Evolutionary conservation across 2,888 invertebrate species (phyloP).

Genomic region (Arrhopalites spinosus): DNA sequence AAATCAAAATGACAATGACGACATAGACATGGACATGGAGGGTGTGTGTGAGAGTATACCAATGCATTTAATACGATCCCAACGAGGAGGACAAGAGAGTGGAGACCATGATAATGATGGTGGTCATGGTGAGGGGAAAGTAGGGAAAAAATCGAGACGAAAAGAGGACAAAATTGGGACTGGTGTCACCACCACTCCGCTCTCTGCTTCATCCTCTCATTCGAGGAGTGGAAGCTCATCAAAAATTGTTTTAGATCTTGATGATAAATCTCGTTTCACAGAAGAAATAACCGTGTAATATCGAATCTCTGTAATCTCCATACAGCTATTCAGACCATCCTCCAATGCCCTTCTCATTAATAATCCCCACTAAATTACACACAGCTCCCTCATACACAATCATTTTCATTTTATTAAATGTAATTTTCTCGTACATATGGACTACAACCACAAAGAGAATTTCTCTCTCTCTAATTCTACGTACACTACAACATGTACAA

Average conservation of each 20-base stretch:
- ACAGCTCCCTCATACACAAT: too few species aligned
- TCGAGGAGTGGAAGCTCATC: slow-evolving; percentile 58
- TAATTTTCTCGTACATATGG: too few species aligned
- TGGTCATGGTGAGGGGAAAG: not conserved
- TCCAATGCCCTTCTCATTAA: too few species aligned
- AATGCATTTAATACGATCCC: not conserved
- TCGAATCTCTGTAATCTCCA: too few species aligned
- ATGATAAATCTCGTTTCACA: slow-evolving; percentile 79
- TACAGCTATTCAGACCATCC: too few species aligned
- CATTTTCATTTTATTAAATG: too few species aligned
- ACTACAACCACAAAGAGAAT: too few species aligned
- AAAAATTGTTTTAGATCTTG: slow-evolving; percentile 78
- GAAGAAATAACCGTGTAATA: slow-evolving; percentile 72
- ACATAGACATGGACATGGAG: not conserved
- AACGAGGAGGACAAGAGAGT: not conserved
- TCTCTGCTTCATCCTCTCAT: not conserved
- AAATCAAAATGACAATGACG: not conserved
- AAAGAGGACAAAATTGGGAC: not conserved
- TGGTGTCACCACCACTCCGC: not conserved
- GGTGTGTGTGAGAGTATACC: not conserved
- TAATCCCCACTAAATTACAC: too few species aligned
- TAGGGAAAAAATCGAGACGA: too few species aligned
- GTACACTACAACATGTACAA: too few species aligned
- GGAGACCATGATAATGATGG: too few species aligned
- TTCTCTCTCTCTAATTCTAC: too few species aligned